These are phyloP conservation scores for Brachionus rotundiformis DNA, from an alignment of 1,140 invertebrate genomes.

Conservation along the genomic window DNA sequence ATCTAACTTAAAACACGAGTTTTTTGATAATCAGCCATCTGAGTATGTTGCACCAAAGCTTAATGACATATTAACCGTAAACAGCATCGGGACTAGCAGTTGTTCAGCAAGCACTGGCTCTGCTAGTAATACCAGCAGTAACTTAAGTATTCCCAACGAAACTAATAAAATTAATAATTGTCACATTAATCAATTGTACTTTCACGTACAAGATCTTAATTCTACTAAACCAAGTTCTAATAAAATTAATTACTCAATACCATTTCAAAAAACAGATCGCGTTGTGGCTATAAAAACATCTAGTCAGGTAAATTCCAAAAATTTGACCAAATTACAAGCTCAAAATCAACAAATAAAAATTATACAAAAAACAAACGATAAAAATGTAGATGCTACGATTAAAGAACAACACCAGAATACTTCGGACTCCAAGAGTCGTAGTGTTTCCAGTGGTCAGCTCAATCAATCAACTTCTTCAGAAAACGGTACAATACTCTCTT, in stretches of 20 bases:
- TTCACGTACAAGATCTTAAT: slow-evolving; percentile 29
- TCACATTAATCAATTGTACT: slow-evolving; percentile 39
- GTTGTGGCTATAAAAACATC: slow-evolving; percentile 41
- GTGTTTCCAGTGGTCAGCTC: not conserved
- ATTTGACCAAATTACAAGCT: slow-evolving; percentile 5
- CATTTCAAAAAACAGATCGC: slow-evolving; percentile 47
- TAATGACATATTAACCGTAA: slow-evolving; percentile 29
- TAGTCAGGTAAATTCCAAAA: slow-evolving; percentile 25
- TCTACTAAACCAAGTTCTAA: slow-evolving; percentile 4
- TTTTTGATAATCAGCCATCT: slow-evolving; percentile 7
- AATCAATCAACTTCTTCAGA: slow-evolving; percentile 24
- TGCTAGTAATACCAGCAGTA: slow-evolving; percentile 19
- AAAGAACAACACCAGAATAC: not conserved
- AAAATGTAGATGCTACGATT: not conserved
- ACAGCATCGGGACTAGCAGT: slow-evolving; percentile 29
- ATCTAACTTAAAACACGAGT: slow-evolving; percentile 34
- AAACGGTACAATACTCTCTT: not conserved
- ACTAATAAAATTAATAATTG: slow-evolving; percentile 46
- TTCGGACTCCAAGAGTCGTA: not conserved
- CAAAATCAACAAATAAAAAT: slow-evolving; percentile 40
- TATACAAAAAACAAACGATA: not conserved
- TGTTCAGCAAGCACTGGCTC: slow-evolving; percentile 2
- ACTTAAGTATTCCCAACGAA: slow-evolving; percentile 30
- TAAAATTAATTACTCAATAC: slow-evolving; percentile 38
- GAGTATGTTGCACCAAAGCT: slow-evolving; percentile 19